Evolutionary conservation across 1,140 invertebrate genomes (phyloP), one percentile per base, ranked within the genome.

Genomic region (Sycophila sp.): DNA sequence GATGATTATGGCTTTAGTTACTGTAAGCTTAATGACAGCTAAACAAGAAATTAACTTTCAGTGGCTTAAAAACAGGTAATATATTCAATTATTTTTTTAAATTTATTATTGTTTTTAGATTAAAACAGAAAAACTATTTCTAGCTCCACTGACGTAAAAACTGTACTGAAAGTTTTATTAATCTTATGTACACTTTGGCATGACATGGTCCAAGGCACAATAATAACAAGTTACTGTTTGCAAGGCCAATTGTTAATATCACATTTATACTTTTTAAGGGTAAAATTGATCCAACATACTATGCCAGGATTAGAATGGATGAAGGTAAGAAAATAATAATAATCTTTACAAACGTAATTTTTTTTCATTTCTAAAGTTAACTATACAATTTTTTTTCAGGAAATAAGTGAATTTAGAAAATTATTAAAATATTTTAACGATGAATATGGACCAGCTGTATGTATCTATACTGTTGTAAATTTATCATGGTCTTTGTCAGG

Each of bases 221-320:
- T 94, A 62, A 90, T 94, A 64, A 92, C 91, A 2, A 93, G 91
- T 83, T 94, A 94, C 74, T 94, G 92, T 73, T 86, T 94, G 11
- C 92, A 94, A 84, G 92, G 91, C n/a, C 92, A 93, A 81, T 83
- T 94, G 60, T 78, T 94, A 45, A 89, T 91, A 58, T 90, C 90
- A 2, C 92, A 94, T 80, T 83, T 94, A 10, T 87, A 90, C 71
- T 92, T 92, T 75, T 79, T 94, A 11, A 89, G 89, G 72, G 89
- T 90, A 45, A 91, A 93, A 73, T 77, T 94, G 42, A 80, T 93
- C 10, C 91, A 94, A 78, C 89, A 92, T 76, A 89, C 90, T 38
- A 88, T 93, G 22, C 87, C 90, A 32, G 87, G 91, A 0, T 80
- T 92, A 13, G 91, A 93, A 73, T 94, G 92, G 92, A 94, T 94